Evolutionary conservation across 2,113 vertebrate species (phyloP).

Genomic region (Alaudala cheleensis): DNA sequence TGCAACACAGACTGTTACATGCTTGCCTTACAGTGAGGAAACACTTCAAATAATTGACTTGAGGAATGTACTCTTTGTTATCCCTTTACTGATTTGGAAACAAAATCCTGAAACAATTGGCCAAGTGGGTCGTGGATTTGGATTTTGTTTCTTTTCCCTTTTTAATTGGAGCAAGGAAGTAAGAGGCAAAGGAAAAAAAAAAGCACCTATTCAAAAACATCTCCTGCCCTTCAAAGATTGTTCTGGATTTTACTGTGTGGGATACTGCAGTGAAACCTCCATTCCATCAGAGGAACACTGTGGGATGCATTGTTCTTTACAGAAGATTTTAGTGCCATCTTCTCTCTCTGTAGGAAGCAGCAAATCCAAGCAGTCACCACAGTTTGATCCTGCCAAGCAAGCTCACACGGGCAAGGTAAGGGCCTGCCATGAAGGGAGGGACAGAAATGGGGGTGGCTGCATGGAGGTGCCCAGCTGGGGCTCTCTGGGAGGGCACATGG

Average conservation of each 20-base stretch:
- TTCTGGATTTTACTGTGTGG: background rate
- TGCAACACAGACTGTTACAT: background rate
- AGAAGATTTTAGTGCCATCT: background rate
- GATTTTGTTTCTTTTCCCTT: background rate
- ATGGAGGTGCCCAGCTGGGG: background rate
- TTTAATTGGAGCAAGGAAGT: background rate
- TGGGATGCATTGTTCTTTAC: background rate
- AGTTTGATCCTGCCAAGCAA: slow-evolving; percentile 89
- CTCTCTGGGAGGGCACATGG: background rate
- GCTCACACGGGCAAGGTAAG: slow-evolving; percentile 68
- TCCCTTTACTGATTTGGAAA: background rate
- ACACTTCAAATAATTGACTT: background rate
- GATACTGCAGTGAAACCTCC: background rate
- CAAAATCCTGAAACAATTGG: background rate
- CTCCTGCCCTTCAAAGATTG: background rate
- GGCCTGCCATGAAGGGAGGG: background rate
- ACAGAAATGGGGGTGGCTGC: background rate
- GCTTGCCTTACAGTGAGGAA: background rate
- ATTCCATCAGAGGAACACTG: background rate
- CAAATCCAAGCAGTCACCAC: slow-evolving; percentile 78
- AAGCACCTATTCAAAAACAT: background rate
- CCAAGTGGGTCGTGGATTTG: background rate
- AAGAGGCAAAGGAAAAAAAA: background rate
- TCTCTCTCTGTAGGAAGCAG: slow-evolving; percentile 66
- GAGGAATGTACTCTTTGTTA: background rate